phyloP scores from a whole-genome alignment of 1,140 invertebrate species.

The Acromyrmex charruanus region DNA sequence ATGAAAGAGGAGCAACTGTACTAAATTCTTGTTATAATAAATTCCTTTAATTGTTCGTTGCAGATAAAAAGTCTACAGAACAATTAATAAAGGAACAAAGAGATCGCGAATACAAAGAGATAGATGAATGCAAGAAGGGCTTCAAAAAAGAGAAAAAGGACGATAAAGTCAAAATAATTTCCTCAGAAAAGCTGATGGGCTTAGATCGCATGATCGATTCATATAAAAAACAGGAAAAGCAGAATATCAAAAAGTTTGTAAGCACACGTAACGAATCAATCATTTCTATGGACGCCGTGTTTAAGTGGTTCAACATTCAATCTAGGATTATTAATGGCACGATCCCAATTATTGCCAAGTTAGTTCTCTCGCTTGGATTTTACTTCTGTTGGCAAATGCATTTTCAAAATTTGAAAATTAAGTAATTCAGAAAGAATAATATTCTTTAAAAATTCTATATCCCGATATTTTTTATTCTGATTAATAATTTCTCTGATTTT shows the following conservation, averaged over 20 bases:
- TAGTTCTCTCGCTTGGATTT: background rate
- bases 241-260: background rate
- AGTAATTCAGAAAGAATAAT: background rate
- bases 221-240: conserved; percentile 8
- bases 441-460: background rate
- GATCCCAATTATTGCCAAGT: conserved; percentile 6
- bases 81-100: conserved; percentile 11
- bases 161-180: background rate
- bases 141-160: background rate
- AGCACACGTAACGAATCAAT: background rate
- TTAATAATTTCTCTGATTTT: background rate
- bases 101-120: conserved; percentile 63
- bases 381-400: background rate
- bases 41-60: background rate
- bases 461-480: conserved; percentile 1
- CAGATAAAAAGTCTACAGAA: conserved; percentile 1
- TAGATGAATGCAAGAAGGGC: conserved; percentile 64
- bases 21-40: conserved; percentile 10
- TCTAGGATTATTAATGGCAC: background rate
- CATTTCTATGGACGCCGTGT: background rate
- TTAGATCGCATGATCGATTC: conserved; percentile 10
- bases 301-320: background rate
- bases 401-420: background rate
- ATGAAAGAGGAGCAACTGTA: background rate
- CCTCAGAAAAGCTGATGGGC: background rate